Conservation (phyloP, 1,140 invertebrate species). For the Cephus cinctus region DNA sequence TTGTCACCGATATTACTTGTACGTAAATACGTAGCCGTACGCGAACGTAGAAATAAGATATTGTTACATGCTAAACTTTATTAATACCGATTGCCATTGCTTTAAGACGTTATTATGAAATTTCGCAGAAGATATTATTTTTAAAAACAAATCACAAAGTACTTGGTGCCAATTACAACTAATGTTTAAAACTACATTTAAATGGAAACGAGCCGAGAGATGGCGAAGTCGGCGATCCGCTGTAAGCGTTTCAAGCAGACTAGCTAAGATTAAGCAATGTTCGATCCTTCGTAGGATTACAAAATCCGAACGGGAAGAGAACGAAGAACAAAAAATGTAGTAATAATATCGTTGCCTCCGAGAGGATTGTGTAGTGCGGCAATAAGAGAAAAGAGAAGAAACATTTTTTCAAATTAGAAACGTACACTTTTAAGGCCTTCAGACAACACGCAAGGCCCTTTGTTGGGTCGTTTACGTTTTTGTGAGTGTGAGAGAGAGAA, state of each 20-base stretch:
- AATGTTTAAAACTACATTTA: slow-evolving; percentile 25
- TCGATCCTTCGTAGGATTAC: slow-evolving; percentile 22
- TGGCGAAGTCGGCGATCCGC: background rate
- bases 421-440: too few species aligned
- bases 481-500: too few species aligned
- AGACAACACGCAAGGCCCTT: too few species aligned
- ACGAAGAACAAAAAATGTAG: slow-evolving; percentile 17
- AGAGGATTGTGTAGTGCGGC: slow-evolving; percentile 43
- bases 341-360: slow-evolving; percentile 31
- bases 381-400: slow-evolving; percentile 33
- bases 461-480: too few species aligned
- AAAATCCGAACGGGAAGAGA: slow-evolving; percentile 12
- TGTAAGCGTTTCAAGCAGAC: too few species aligned
- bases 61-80: too few species aligned
- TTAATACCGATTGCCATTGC: too few species aligned
- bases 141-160: slow-evolving; percentile 12
- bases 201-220: slow-evolving; percentile 21
- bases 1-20: too few species aligned
- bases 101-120: too few species aligned
- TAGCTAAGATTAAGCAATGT: slow-evolving; percentile 8
- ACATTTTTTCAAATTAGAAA: slow-evolving; percentile 22
- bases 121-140: slow-evolving; percentile 7
- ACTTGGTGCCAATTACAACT: slow-evolving; percentile 23
- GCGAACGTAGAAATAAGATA: too few species aligned
- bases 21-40: too few species aligned